A percentile compares a stretch with the other conserved stretches of the same genome.
Evolutionary conservation across 2,888 invertebrate species (phyloP).

Genomic region (Euspilapteryx auroguttella): DNA sequence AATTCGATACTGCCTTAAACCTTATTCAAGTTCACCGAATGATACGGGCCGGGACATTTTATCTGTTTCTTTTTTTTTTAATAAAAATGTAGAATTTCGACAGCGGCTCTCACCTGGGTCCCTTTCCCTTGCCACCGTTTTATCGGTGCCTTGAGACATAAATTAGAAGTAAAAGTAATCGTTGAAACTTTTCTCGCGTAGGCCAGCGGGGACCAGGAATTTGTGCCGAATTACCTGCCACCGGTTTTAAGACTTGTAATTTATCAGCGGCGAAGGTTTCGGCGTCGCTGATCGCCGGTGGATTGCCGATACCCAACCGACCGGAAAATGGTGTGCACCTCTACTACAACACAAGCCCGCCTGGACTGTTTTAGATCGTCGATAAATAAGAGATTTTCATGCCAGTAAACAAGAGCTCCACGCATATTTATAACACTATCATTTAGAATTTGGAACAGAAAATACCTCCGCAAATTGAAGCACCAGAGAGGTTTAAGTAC

Average conservation of each 20-base stretch:
- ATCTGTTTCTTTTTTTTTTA: conserved; percentile 5
- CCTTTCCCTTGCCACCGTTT: conserved; percentile 30
- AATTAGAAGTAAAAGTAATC: conserved; percentile 55
- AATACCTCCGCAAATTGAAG: too few relatives aligned
- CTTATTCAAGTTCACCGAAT: conserved; percentile 3
- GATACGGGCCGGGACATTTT: background rate
- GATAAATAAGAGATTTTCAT: conserved; percentile 1
- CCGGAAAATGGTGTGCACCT: conserved; percentile 27
- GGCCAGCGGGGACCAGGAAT: conserved; percentile 27
- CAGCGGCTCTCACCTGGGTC: conserved; percentile 40
- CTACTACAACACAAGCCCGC: conserved; percentile 4
- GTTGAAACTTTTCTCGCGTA: conserved; percentile 42
- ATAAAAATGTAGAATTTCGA: conserved; percentile 20
- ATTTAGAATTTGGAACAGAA: too few relatives aligned
- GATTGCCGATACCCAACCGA: conserved; percentile 13
- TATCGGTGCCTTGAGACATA: conserved; percentile 42
- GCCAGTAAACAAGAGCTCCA: too few relatives aligned
- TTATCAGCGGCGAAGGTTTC: conserved; percentile 54
- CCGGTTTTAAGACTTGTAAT: conserved; percentile 64
- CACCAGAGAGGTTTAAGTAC: too few relatives aligned
- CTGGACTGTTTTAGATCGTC: conserved; percentile 1
- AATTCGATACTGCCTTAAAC: conserved; percentile 3
- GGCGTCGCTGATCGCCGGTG: conserved; percentile 16
- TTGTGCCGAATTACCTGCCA: conserved; percentile 65
- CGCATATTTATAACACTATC: too few relatives aligned